Percentiles rank a stretch among this genome's conserved stretches.
phyloP scores from a whole-genome alignment of 2,888 invertebrate species.

The Sinohyriopsis cumingii region DNA sequence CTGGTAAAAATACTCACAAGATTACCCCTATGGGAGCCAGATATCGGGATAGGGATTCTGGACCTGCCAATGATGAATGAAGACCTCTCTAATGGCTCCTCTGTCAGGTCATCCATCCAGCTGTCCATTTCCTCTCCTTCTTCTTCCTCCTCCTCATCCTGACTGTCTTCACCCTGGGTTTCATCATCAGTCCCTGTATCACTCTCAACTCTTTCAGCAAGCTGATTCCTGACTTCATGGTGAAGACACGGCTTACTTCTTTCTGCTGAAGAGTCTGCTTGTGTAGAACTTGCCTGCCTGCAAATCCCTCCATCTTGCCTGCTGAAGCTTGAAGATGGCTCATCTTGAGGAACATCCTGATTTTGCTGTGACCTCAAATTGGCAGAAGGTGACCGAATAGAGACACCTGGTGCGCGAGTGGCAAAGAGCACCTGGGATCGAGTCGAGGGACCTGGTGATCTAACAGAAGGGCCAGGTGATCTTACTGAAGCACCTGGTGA shows the following conservation, averaged over 20 bases:
- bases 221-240: slow-evolving; percentile 6
- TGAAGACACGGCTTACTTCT: slow-evolving; percentile 2
- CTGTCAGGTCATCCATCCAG: slow-evolving; percentile 11
- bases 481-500: too few relatives aligned
- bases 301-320: too few relatives aligned
- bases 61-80: slow-evolving; percentile 29
- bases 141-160: slow-evolving; percentile 23
- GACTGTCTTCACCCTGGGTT: slow-evolving; percentile 11
- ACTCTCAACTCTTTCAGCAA: slow-evolving; percentile 6
- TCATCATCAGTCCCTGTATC: slow-evolving; percentile 9
- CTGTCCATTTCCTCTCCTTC: slow-evolving; percentile 28
- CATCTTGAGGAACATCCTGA: too few relatives aligned
- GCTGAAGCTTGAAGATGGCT: too few relatives aligned
- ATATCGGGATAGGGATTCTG: slow-evolving; percentile 40
- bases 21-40: slow-evolving; percentile 13
- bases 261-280: too few relatives aligned
- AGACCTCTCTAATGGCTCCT: slow-evolving; percentile 10
- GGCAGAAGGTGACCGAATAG: too few relatives aligned
- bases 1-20: slow-evolving; percentile 5
- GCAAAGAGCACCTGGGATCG: too few relatives aligned
- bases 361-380: too few relatives aligned
- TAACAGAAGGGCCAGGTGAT: too few relatives aligned
- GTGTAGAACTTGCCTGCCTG: too few relatives aligned
- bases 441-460: too few relatives aligned
- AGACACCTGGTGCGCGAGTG: too few relatives aligned